phyloP scores from a whole-genome alignment of 2,113 vertebrate species.

The Pampusana beccarii region DNA sequence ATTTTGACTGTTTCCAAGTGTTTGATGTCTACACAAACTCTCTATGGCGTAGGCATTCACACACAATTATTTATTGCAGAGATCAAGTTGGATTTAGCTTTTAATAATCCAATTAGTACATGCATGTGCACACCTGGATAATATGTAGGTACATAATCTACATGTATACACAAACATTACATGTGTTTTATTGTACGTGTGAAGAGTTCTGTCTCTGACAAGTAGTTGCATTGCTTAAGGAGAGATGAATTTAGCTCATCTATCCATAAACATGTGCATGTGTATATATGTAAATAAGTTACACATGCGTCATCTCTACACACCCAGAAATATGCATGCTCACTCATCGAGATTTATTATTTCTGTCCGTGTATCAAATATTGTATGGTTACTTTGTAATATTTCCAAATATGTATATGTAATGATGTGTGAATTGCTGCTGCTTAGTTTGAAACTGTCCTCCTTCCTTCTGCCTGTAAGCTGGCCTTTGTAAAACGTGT shows the following conservation, averaged over 20 bases:
- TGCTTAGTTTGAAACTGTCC: not conserved
- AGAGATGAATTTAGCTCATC: not conserved
- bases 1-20: slow-evolving; percentile 1
- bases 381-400: not conserved
- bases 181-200: not conserved
- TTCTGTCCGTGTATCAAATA: not conserved
- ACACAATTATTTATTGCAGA: not conserved
- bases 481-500: slow-evolving; percentile 5
- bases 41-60: not conserved
- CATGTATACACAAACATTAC: not conserved
- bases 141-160: not conserved
- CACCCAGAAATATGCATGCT: not conserved
- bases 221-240: not conserved
- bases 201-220: not conserved
- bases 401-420: not conserved
- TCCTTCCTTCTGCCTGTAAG: not conserved
- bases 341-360: not conserved
- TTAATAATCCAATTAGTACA: not conserved
- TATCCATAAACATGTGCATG: not conserved
- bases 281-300: not conserved
- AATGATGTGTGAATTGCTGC: not conserved
- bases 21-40: not conserved
- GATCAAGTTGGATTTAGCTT: slow-evolving; percentile 13
- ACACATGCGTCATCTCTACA: not conserved
- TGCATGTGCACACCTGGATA: not conserved